Evolutionary conservation across 1,140 invertebrate species (phyloP), one percentile per base, ranked within the genome.

Genomic region (Drosophila truncata): DNA sequence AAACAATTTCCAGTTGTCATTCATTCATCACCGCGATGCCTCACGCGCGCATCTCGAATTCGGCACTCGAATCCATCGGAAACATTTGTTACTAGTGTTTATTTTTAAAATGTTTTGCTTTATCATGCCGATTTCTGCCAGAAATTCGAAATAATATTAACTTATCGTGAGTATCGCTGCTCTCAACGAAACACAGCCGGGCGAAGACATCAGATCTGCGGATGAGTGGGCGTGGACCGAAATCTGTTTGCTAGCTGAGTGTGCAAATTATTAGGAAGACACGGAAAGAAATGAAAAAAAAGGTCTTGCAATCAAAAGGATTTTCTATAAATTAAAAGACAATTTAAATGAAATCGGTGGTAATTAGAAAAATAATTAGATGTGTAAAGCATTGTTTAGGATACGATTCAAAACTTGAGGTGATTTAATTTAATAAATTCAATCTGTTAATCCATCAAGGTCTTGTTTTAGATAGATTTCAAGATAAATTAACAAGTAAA

Each of bases 1-100:
- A 72, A 37, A 39, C 64, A 25, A 54, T 64, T 73, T 88, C 57
- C 83, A 86, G 84, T 88, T 86, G 83, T 88, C 83, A 70, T 86
- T 88, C 84, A 86, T 88, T 86, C 83, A 86, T 86, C 84, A 72
- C 64, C 11, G 16, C 25, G 35, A 31, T 29, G 39, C 35, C 50
- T 35, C 39, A 41, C 14, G 20, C 23, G 37, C 55, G 63, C 54
- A 69, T 33, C 66, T 47, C 66, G 39, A 42, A 50, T 54, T 41
- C 23, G 50, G 57, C 46, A 41, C 65, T 60, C 33, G 69, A 42
- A 62, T 65, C 78, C 72, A 77, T 67, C 37, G 82, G 61, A 83
- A 61, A 63, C 66, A 78, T 77, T 78, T 64, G 37, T 23, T 23
- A 35, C 41, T 39, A 14, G 41, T 60, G 58, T 57, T 82, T 78